Evolutionary conservation across 2,113 vertebrate genomes (phyloP).

Genomic region (Dermatemys mawii): DNA sequence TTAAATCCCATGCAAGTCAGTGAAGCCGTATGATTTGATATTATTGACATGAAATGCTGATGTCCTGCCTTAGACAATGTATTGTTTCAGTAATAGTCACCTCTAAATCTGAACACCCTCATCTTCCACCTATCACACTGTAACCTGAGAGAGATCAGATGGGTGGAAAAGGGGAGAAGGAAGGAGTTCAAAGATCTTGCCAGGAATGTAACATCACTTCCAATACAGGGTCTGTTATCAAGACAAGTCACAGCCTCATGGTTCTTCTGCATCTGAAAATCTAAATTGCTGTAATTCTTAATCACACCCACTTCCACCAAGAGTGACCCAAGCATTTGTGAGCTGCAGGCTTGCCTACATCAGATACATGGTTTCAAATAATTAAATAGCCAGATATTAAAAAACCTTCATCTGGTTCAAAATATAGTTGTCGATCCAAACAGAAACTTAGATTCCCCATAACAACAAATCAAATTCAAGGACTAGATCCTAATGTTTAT

Average conservation of each 20-base stretch:
- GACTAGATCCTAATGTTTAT: no score
- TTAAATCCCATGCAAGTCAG: neutral
- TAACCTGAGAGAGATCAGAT: neutral
- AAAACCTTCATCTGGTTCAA: neutral
- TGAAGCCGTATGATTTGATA: neutral
- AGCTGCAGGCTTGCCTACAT: neutral
- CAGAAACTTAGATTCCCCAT: neutral
- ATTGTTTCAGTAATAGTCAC: neutral
- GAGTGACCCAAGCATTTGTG: no score
- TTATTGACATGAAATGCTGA: neutral
- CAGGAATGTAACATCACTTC: neutral
- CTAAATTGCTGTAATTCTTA: neutral
- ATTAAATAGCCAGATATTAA: neutral
- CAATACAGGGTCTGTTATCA: neutral
- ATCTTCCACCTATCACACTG: neutral
- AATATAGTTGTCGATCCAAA: neutral
- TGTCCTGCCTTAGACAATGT: neutral
- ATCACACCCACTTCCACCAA: neutral
- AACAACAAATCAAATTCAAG: neutral
- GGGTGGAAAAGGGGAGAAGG: neutral
- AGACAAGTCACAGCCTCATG: neutral
- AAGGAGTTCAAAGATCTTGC: neutral
- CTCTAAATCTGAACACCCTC: neutral
- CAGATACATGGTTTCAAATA: neutral
- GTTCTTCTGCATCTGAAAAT: neutral